phyloP scores from a whole-genome alignment of 2,888 invertebrate genomes.

The Phaonia tiefii region DNA sequence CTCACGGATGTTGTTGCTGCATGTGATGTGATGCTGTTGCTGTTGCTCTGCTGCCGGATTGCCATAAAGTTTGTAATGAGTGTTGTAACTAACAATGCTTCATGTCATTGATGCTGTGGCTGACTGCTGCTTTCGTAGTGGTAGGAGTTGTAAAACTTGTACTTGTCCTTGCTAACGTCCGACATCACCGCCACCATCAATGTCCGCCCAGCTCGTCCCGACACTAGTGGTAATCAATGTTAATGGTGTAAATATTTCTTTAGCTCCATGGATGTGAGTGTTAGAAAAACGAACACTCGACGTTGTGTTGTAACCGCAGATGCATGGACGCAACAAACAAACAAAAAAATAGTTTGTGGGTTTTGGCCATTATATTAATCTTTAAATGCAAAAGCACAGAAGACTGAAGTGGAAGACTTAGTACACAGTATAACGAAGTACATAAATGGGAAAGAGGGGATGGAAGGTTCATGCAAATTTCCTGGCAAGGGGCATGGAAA shows the following conservation, averaged over 20 bases:
- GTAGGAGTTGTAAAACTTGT: not conserved
- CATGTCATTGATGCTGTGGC: slow-evolving; percentile 6
- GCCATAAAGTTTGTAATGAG: not conserved
- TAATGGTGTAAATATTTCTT: slow-evolving; percentile 65
- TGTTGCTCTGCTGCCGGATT: not conserved
- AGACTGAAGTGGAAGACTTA: not conserved
- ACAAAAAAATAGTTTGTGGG: slow-evolving; percentile 27
- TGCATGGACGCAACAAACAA: slow-evolving; percentile 9
- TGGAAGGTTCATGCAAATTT: slow-evolving; percentile 36
- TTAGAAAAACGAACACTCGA: slow-evolving; percentile 37
- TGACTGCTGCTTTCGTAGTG: not conserved
- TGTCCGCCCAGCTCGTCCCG: slow-evolving; percentile 40
- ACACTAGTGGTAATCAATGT: slow-evolving; percentile 59
- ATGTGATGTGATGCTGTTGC: not conserved
- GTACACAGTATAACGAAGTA: not conserved
- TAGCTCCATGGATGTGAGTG: slow-evolving; percentile 39
- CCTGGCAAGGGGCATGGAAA: slow-evolving; percentile 1
- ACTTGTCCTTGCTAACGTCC: not conserved
- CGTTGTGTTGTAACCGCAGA: slow-evolving; percentile 17
- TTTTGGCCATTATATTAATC: slow-evolving; percentile 40
- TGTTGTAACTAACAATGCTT: not conserved
- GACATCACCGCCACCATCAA: slow-evolving; percentile 25
- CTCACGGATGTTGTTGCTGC: not conserved
- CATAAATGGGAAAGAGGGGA: not conserved
- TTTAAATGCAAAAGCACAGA: slow-evolving; percentile 21